Conservation (phyloP, 92 coral and sea anemone species). For the Actinostola sp. region DNA sequence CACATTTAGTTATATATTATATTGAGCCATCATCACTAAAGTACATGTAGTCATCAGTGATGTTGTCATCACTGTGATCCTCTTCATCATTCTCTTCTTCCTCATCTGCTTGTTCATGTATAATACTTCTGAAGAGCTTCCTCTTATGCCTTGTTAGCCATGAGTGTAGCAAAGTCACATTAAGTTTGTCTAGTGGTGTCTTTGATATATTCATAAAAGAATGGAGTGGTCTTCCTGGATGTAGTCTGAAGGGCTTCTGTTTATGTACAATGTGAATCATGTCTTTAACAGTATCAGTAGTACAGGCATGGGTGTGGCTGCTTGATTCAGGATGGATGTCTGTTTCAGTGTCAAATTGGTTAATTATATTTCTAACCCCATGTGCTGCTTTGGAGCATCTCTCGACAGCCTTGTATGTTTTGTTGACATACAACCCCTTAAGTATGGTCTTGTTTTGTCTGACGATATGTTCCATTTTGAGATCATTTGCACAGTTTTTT, state of each 20-base stretch:
- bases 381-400: conserved; percentile 49
- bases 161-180: conserved; percentile 53
- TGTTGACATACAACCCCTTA: conserved; percentile 48
- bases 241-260: conserved; percentile 31
- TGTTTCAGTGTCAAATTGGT: conserved; percentile 42
- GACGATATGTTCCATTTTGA: conserved; percentile 56
- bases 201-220: conserved; percentile 30
- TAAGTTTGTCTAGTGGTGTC: conserved; percentile 53
- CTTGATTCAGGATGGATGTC: conserved; percentile 46
- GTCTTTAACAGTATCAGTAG: conserved; percentile 45
- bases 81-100: background rate
- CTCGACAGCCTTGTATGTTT: conserved; percentile 48
- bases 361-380: conserved; percentile 40
- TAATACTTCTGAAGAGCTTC: conserved; percentile 1
- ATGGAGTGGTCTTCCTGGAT: conserved; percentile 27
- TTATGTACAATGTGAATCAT: conserved; percentile 43
- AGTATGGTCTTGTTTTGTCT: conserved; percentile 48
- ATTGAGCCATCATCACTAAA: background rate
- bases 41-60: background rate
- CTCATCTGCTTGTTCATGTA: background rate
- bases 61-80: background rate
- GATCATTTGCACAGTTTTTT: conserved; percentile 54
- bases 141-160: conserved; percentile 68
- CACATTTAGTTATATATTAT: background rate
- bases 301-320: conserved; percentile 60